These are phyloP conservation scores for Alaudala cheleensis DNA, from an alignment of 2,113 vertebrate species.

Conservation along the genomic window DNA sequence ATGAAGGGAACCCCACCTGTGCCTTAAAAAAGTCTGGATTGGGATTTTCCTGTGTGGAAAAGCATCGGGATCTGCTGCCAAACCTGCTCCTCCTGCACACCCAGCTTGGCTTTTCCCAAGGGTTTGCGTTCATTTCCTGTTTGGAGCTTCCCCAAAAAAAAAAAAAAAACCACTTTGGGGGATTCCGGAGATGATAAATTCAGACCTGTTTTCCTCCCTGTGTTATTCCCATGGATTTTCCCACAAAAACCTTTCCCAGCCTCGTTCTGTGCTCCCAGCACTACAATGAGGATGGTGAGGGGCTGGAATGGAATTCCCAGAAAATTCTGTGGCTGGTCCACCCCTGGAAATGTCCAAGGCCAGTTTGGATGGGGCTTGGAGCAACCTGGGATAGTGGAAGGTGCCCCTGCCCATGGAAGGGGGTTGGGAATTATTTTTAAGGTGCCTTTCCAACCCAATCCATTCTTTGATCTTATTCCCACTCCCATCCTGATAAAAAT, in stretches of 20 bases:
- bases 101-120: neutral
- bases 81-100: neutral
- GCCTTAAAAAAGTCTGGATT: neutral
- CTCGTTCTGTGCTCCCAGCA: rapidly evolving
- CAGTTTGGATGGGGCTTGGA: neutral
- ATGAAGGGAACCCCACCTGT: neutral
- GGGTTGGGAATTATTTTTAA: neutral
- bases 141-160: neutral
- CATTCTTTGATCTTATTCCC: neutral
- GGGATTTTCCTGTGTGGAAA: neutral
- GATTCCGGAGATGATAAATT: rapidly evolving
- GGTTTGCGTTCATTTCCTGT: neutral
- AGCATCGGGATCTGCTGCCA: neutral
- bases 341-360: neutral
- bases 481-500: neutral
- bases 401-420: neutral
- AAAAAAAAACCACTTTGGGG: neutral
- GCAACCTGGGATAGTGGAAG: neutral
- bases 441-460: neutral
- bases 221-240: neutral
- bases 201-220: neutral
- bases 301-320: neutral
- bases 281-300: neutral
- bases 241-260: neutral
- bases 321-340: neutral